Evolutionary conservation across 2,797 vertebrate species (phyloP), one percentile per base, ranked within the genome.

Genomic region (Carcharodon carcharias): DNA sequence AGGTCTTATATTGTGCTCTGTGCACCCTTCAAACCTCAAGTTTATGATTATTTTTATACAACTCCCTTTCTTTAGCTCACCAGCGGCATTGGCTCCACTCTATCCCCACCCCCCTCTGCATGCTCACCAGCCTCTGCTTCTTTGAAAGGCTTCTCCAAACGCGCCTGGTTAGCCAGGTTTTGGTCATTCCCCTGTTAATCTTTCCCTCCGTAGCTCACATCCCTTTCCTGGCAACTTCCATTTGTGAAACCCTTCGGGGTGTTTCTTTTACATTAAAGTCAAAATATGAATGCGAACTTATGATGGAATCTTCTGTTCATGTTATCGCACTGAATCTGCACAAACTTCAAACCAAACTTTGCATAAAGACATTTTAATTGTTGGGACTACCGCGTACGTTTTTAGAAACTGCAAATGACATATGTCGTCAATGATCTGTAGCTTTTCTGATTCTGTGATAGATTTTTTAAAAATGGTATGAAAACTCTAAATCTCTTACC

Each of bases 401-500:
- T 12, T 23, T 69, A 69, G 11, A 12, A 65, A 65, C 11, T 65
- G 63, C 14, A 65, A 12, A 65, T 61, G 58, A 67, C 6, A 28
- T 28, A 6, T 82, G 45, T 82, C 31, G 11, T 77, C 9, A 80
- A 40, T n/a, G n/a, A 50, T 26, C 35, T 18, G 56, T 21, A 50
- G 18, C 2, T 23, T 93, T 92, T 35, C 26, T 54, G 45, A 50
- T 77, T 16, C 71, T n/a, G 54, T 58, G 54, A 50, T 50, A 0
- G 23, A 65, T 65, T 65, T 69, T 28, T 73, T 50, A 58, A 40
- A 96, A 28, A 82, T 0, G 0, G 54, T 73, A 31, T 14, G 50
- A 54, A 73, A 9, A 50, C 26, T 16, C 4, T 16, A 16, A 23
- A 12, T 9, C 8, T 45, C 98, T 98, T 96, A 99, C 99, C 99